Evolutionary conservation across 2,888 invertebrate genomes (phyloP), one percentile per base, ranked within the genome.

Genomic region (Eristalinus sepulchralis): DNA sequence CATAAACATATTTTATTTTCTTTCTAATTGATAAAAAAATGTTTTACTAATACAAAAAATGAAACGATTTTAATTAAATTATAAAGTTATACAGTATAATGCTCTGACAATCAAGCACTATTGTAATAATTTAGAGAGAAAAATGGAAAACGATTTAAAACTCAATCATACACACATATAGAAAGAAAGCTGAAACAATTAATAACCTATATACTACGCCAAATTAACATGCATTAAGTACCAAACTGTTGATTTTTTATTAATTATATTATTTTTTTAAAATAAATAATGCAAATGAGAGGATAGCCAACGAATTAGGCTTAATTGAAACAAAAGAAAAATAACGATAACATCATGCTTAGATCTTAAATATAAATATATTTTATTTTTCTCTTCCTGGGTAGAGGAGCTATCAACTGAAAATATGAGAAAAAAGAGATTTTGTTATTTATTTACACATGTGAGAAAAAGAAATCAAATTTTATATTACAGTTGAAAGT

Each of bases 161-260:
- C 79, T 73, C 71, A 71, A 76, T 67, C 62, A 72, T 17, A 47
- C n/a, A 36, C 60, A 70, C 20, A 63, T 64, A 83, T 72, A 67
- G 55, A 78, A 75, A 72, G 64, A 78, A 86, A 83, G 83, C 75
- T 83, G 73, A 83, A 82, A 83, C 73, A 72, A 79, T 75, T 85
- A 82, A 78, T 75, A 86, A 83, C 86, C 86, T 86, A 86, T 83
- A 78, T 86, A 86, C 86, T 83, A 86, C 86, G 86, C 86, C 86
- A 86, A 86, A 86, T 86, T 86, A 86, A 86, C 86, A 86, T 83
- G 83, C 86, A 86, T 83, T 86, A 86, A 86, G 82, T 86, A 86
- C 86, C 86, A 86, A 86, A 86, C 86, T 86, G 86, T 86, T 86
- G 85, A 85, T 82, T 85, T 85, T 72, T 73, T 47, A 59, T 76